Conservation (phyloP, 2,797 vertebrate species). For the Diplodus sargus region DNA sequence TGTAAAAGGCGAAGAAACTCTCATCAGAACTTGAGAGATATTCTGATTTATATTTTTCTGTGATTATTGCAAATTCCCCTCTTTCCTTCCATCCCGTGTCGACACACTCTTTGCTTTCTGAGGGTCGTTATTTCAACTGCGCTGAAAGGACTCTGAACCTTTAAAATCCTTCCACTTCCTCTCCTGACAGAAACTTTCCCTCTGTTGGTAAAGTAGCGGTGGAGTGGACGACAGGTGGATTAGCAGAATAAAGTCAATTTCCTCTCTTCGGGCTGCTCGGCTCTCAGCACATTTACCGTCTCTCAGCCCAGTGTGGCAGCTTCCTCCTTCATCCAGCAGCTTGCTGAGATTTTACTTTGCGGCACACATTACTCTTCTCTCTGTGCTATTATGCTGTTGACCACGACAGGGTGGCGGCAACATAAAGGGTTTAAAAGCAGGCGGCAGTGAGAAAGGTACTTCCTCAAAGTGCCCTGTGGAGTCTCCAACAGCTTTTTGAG, state of each 20-base stretch:
- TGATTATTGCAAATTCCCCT: not conserved
- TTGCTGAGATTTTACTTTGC: constrained; percentile 39
- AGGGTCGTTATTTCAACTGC: not conserved
- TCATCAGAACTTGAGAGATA: not conserved
- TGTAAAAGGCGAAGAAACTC: not conserved
- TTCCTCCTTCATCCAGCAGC: constrained; percentile 25
- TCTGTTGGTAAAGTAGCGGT: not conserved
- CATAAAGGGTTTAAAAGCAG: constrained; percentile 34
- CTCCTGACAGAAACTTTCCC: not conserved
- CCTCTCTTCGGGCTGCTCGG: not conserved
- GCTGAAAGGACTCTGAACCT: not conserved
- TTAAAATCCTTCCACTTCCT: not conserved
- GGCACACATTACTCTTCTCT: constrained; percentile 7
- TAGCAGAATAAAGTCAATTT: constrained; percentile 41
- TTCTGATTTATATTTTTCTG: not conserved
- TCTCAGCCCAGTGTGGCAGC: constrained; percentile 50
- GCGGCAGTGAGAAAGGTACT: not conserved
- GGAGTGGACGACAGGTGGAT: constrained; percentile 18
- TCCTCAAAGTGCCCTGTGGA: not conserved
- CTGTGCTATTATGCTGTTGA: constrained; percentile 8
- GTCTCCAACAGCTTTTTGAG: constrained; percentile 9
- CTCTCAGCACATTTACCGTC: constrained; percentile 34
- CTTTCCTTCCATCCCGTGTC: not conserved
- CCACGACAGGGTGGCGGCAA: not conserved
- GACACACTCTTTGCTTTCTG: not conserved